These are phyloP conservation scores for Lapara coniferarum DNA, from an alignment of 2,888 invertebrate species.

Conservation along the genomic window DNA sequence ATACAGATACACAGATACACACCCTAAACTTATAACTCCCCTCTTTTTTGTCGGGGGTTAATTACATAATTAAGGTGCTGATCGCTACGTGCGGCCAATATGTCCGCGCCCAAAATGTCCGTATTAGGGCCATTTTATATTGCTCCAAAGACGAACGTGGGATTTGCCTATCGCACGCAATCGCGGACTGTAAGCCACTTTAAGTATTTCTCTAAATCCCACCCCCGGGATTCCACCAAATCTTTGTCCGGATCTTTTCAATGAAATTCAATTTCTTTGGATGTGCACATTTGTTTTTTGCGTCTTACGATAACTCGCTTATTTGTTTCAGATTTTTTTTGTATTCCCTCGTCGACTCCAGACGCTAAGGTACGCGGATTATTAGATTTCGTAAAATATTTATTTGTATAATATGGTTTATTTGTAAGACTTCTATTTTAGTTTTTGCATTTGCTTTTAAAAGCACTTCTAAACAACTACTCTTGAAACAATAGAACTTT, in stretches of 20 bases:
- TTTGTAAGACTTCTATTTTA: neutral
- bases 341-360: slow-evolving; percentile 23
- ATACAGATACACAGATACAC: too few relatives aligned
- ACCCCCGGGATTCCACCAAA: slow-evolving; percentile 60
- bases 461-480: too few relatives aligned
- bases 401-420: neutral
- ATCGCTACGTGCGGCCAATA: slow-evolving; percentile 32
- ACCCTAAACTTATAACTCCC: too few relatives aligned
- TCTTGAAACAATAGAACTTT: too few relatives aligned
- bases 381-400: slow-evolving; percentile 3
- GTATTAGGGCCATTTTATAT: slow-evolving; percentile 60
- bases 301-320: slow-evolving; percentile 41
- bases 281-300: slow-evolving; percentile 60
- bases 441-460: neutral
- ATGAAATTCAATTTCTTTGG: slow-evolving; percentile 74
- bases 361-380: slow-evolving; percentile 1
- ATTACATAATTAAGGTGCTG: slow-evolving; percentile 12
- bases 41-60: too few relatives aligned
- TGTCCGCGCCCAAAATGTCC: slow-evolving; percentile 42
- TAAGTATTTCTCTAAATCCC: slow-evolving; percentile 69
- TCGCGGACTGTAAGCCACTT: slow-evolving; percentile 71
- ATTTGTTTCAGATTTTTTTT: slow-evolving; percentile 45
- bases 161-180: slow-evolving; percentile 74
- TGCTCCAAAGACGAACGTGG: slow-evolving; percentile 55
- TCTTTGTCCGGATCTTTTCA: slow-evolving; percentile 72